Base-by-base conservation (phyloP, 2,113 vertebrate species). In the Tragelaphus imberbis region DNA sequence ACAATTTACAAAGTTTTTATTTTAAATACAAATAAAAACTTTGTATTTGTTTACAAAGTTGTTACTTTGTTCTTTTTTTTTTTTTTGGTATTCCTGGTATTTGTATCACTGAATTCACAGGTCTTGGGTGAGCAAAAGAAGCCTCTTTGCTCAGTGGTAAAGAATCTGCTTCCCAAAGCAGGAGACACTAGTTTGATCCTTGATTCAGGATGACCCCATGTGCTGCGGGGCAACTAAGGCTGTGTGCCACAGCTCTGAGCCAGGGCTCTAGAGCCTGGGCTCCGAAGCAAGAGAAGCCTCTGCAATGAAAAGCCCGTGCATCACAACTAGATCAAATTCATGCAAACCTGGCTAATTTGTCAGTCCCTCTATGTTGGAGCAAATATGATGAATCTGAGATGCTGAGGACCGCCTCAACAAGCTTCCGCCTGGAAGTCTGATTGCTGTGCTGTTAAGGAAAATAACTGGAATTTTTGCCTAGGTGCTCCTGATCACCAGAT, bases 321-420 rank as follows among this genome's bases (percentile, higher is more conserved):
- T 36, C 12, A 13, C 23, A 61, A 77, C 19, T 36, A 36, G 68
- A 84, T n/a, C 28, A 51, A 87, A 25, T 53, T 65, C 81, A 68
- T 0, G 1, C 8, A 21, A 55, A 15, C 87, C 28, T 9, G 71
- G 30, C 16, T 11, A 2, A n/a, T 49, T 49, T 13, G 14, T 59
- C 75, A 49, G 6, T 55, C 40, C 44, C 11, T 59, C 55, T 30
- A 2, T n/a, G 84, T 77, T 82, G 75, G 75, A 92, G 75, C 47
- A 79, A 58, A 55, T 40, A 1, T 53, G 89, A 88, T 44, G 87
- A 80, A 58, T 81, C 1, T 0, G 68, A 53, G 82, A 59, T 17
- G 10, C 19, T 77, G 47, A 56, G 40, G 4, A 30, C 28, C 0
- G 0, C 90, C 47, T 56, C 47, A 36, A 23, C 1, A 9, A 44